phyloP scores from a whole-genome alignment of 2,113 vertebrate genomes.

The Trochalopteron elliotii region DNA sequence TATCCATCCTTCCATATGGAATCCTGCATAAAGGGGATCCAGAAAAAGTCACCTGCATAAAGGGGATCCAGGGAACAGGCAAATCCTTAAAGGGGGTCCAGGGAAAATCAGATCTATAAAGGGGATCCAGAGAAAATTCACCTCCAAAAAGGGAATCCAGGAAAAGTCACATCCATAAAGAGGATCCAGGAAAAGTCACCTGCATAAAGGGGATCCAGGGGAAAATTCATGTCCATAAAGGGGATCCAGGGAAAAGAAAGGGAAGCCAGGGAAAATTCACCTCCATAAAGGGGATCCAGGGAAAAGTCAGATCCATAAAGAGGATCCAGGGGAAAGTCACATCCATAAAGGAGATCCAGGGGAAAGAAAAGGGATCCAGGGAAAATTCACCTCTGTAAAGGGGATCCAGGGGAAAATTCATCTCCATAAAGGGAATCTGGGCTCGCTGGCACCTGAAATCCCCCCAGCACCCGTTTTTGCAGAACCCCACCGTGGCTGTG shows the following conservation, averaged over 20 bases:
- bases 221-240: too few species aligned
- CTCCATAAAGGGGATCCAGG: background rate
- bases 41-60: background rate
- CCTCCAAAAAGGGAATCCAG: slow-evolving; percentile 32
- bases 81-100: too few species aligned
- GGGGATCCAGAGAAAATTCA: too few species aligned
- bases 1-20: background rate
- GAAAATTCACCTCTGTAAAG: too few species aligned
- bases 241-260: background rate
- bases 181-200: too few species aligned
- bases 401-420: too few species aligned
- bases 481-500: background rate
- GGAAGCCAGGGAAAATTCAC: background rate
- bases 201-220: background rate
- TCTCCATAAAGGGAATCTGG: background rate
- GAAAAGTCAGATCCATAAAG: too few species aligned
- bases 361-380: background rate
- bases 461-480: background rate
- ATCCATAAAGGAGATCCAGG: background rate
- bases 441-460: background rate
- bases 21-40: background rate
- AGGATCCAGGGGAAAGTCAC: too few species aligned
- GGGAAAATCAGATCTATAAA: too few species aligned
- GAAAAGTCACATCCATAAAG: too few species aligned
- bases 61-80: too few species aligned